Conservation (phyloP, 35 echinoderm and acorn worm genomes). For the Nesometra sesokonis region DNA sequence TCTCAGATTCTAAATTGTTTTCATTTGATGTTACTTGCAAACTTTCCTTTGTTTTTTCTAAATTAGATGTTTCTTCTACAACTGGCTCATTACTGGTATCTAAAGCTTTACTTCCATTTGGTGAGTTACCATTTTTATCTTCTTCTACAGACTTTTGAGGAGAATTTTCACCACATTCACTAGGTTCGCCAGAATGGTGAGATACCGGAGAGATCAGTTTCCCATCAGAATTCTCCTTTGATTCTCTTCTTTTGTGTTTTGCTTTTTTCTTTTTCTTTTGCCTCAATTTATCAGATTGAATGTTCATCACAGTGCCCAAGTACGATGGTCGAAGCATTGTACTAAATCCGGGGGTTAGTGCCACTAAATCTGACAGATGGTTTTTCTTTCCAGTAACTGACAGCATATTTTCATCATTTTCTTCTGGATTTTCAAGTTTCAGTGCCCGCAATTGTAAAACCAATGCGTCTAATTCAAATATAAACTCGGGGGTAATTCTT, state of each 20-base stretch:
- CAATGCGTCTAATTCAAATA: slow-evolving; percentile 88
- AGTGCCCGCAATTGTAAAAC: slow-evolving; percentile 55
- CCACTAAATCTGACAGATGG: background rate
- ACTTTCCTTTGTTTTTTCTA: too few relatives aligned
- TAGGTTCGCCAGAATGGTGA: background rate
- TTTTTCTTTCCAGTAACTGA: slow-evolving; percentile 67
- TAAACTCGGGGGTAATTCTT: slow-evolving; percentile 69
- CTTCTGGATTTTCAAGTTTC: slow-evolving; percentile 2
- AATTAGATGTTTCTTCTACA: background rate
- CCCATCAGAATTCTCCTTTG: background rate
- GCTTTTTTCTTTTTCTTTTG: slow-evolving; percentile 31
- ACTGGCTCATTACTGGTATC: background rate
- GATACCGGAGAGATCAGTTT: background rate
- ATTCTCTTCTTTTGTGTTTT: slow-evolving; percentile 13
- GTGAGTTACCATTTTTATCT: background rate
- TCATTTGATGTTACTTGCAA: too few relatives aligned
- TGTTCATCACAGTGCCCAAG: background rate
- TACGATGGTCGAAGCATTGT: background rate
- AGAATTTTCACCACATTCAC: background rate
- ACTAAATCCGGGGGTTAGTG: background rate
- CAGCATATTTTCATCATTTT: slow-evolving; percentile 41
- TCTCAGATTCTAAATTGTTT: too few relatives aligned
- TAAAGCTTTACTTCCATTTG: background rate
- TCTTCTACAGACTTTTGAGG: background rate
- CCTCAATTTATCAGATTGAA: background rate